Percentiles rank a stretch among this genome's conserved stretches.
phyloP scores from a whole-genome alignment of 2,888 invertebrate genomes.

The Ormyrus nitidulus region DNA sequence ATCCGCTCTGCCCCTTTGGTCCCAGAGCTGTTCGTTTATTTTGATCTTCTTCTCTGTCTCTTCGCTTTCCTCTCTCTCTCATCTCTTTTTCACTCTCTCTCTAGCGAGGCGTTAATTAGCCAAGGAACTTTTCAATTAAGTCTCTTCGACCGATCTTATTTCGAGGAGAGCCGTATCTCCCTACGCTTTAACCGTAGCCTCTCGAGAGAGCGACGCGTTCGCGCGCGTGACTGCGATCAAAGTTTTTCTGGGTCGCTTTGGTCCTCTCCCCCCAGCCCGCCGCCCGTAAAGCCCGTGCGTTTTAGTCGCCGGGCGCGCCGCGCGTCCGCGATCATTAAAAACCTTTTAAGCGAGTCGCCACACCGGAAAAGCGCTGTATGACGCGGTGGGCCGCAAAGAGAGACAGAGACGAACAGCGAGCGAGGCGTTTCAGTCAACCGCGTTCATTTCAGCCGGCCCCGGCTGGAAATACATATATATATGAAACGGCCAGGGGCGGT shows the following conservation, averaged over 20 bases:
- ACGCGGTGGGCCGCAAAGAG: slow-evolving; percentile 23
- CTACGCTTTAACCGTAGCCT: background rate
- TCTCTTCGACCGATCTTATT: slow-evolving; percentile 47
- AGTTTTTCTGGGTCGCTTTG: background rate
- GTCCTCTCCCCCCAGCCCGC: background rate
- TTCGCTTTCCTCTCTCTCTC: background rate
- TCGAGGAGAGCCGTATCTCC: background rate
- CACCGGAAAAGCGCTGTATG: slow-evolving; percentile 45
- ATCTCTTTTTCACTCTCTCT: slow-evolving; percentile 15
- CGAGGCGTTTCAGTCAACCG: background rate
- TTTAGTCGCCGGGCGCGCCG: background rate
- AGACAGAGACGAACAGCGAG: background rate
- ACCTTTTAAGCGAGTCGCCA: slow-evolving; percentile 64
- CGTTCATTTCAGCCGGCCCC: no score
- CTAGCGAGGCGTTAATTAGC: slow-evolving; percentile 33
- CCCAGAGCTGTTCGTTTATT: no score
- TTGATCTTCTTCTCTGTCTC: background rate
- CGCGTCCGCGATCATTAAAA: slow-evolving; percentile 62
- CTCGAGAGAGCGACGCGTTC: background rate
- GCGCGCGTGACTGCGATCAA: no score
- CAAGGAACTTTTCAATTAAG: slow-evolving; percentile 61
- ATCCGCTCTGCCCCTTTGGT: no score
- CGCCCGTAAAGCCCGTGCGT: no score
- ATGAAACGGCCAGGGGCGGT: no score
- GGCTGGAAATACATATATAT: no score